These are phyloP conservation scores for Sula dactylatra DNA, from an alignment of 2,113 vertebrate species.

Conservation along the genomic window DNA sequence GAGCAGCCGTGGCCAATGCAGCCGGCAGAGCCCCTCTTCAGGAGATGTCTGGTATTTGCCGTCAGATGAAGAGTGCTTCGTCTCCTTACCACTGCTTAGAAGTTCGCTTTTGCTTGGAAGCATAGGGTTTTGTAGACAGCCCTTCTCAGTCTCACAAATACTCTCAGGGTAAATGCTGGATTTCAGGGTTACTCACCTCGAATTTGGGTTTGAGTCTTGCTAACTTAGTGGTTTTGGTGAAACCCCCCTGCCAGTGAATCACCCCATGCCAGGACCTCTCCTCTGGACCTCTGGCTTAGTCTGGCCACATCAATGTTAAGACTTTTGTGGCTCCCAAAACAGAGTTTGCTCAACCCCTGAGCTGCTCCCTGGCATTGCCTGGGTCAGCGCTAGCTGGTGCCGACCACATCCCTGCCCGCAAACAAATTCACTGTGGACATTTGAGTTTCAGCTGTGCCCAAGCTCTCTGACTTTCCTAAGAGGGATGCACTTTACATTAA, in stretches of 20 bases:
- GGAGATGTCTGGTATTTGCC: background rate
- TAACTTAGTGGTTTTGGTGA: background rate
- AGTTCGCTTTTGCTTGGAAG: background rate
- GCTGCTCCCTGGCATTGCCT: background rate
- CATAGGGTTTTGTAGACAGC: background rate
- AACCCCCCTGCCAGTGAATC: background rate
- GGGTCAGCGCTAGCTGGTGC: no score
- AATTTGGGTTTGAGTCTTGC: background rate
- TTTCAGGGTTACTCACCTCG: rapidly evolving
- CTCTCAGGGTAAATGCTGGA: background rate
- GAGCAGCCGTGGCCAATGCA: rapidly evolving
- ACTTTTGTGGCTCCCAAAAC: background rate
- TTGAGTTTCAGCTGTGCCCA: background rate
- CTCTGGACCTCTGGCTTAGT: background rate
- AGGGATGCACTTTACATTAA: background rate
- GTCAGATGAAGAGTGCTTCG: background rate
- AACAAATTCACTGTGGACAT: background rate
- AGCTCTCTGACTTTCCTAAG: background rate
- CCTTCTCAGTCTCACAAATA: background rate
- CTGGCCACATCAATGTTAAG: background rate
- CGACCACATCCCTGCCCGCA: background rate
- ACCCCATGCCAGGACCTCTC: background rate
- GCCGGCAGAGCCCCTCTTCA: background rate
- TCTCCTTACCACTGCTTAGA: background rate
- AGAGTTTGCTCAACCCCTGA: background rate